Evolutionary conservation across 2,113 vertebrate species (phyloP), one percentile per base, ranked within the genome.

Genomic region (Taurulus bubalis): DNA sequence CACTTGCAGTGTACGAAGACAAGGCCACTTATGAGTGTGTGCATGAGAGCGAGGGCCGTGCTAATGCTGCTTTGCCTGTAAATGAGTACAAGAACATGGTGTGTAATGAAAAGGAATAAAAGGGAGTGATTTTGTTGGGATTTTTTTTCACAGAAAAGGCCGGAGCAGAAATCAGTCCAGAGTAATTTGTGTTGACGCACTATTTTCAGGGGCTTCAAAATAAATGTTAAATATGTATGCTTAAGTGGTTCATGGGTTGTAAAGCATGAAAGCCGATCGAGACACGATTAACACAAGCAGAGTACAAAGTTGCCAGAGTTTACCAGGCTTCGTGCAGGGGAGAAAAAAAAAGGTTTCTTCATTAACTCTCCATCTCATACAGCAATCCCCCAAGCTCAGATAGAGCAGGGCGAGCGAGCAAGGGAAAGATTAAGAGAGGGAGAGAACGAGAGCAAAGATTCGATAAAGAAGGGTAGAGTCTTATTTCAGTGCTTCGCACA

Each of bases 351-450:
- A 36, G 47, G 84, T 71, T 86, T 89, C 88, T 92, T 92, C 90
- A 93, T 94, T 91, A 94, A 89, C 88, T 84, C 86, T 87, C 59
- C 87, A 89, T 92, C 86, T 90, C 83, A 75, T 79, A 55, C 72
- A 84, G 86, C 75, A 76, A 79, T 88, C 88, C 89, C 87, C 84
- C 82, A 77, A 88, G 89, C 85, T 80, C 82, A 86, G 81, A 86
- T 63, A 84, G 89, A 89, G 79, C 12, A 55, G 77, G 71, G 74
- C 11, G 62, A 79, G 77, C 30, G 18, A 77, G 90, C 73, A 85
- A 77, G 76, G 72, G 85, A 69, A 85, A 88, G 89, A 93, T 84
- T 92, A 85, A 71, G 82, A 69, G 77, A 77, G 63, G 42, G 80
- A 90, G 80, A 90, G 74, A 86, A 64, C 9, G 73, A 84, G 87